Evolutionary conservation across 2,888 invertebrate genomes (phyloP).

Genomic region (Ectobius pallidus): DNA sequence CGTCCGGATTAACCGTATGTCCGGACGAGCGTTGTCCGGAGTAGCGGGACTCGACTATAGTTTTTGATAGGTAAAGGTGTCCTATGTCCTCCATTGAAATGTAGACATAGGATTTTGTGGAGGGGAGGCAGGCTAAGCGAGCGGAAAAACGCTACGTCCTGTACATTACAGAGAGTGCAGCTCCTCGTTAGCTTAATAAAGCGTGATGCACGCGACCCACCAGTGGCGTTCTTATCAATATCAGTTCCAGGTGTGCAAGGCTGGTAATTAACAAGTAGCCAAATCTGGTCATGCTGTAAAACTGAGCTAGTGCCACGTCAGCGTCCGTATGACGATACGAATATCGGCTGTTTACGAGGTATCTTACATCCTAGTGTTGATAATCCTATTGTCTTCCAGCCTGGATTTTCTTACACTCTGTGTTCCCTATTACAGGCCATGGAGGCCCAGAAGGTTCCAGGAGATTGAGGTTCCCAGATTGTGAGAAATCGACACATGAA

Average conservation of each 20-base stretch:
- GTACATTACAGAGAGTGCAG: conserved; percentile 27
- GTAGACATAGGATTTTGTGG: not conserved
- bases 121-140: conserved; percentile 11
- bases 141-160: conserved; percentile 25
- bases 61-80: no score
- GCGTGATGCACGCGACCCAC: conserved; percentile 8
- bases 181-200: conserved; percentile 28
- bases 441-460: no score
- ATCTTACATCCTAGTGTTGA: not conserved
- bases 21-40: no score
- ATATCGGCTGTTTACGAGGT: not conserved
- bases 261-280: not conserved
- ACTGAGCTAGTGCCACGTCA: not conserved
- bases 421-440: no score
- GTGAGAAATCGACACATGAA: no score
- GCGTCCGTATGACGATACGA: not conserved
- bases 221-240: not conserved
- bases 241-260: not conserved
- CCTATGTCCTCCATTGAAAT: no score
- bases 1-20: no score
- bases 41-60: no score
- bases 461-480: no score
- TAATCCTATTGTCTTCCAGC: not conserved
- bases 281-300: not conserved
- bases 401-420: no score